Conservation (phyloP, 2,113 vertebrate genomes). For the Capricornis sumatraensis region DNA sequence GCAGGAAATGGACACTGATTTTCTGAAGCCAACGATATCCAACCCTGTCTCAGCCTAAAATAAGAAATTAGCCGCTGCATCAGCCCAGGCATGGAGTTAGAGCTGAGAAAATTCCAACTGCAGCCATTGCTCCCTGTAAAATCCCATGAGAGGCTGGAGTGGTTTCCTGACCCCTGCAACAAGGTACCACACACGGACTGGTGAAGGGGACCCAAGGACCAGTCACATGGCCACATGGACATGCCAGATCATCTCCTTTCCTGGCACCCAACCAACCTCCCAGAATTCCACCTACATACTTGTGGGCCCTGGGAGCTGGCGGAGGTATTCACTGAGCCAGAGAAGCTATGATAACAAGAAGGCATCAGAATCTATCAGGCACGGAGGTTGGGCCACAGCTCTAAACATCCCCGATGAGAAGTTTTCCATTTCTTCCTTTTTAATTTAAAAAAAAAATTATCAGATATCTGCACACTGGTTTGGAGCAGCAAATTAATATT, state of each 20-base stretch:
- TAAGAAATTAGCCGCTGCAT: neutral
- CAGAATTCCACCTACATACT: slow-evolving; percentile 46
- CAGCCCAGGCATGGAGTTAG: neutral
- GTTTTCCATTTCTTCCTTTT: slow-evolving; percentile 11
- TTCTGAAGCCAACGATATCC: neutral
- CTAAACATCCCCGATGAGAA: neutral
- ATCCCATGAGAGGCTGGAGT: neutral
- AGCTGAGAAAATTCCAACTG: neutral
- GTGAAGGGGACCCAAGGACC: slow-evolving; percentile 45
- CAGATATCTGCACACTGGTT: slow-evolving; percentile 15
- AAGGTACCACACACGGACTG: neutral
- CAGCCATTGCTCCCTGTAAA: neutral
- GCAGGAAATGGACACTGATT: neutral
- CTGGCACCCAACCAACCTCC: slow-evolving; percentile 54
- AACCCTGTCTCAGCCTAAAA: neutral
- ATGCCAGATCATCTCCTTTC: slow-evolving; percentile 16
- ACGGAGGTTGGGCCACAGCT: neutral
- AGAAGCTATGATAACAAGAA: slow-evolving; percentile 1
- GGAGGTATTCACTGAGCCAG: slow-evolving; percentile 28
- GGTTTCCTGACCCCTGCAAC: neutral
- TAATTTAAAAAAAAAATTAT: neutral
- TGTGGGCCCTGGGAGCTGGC: slow-evolving; percentile 3
- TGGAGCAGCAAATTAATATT: slow-evolving; percentile 26
- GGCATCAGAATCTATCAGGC: neutral
- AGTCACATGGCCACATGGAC: slow-evolving; percentile 3